Base-by-base conservation (phyloP, 2,888 invertebrate genomes). In the Pseudeuparius sepicola region DNA sequence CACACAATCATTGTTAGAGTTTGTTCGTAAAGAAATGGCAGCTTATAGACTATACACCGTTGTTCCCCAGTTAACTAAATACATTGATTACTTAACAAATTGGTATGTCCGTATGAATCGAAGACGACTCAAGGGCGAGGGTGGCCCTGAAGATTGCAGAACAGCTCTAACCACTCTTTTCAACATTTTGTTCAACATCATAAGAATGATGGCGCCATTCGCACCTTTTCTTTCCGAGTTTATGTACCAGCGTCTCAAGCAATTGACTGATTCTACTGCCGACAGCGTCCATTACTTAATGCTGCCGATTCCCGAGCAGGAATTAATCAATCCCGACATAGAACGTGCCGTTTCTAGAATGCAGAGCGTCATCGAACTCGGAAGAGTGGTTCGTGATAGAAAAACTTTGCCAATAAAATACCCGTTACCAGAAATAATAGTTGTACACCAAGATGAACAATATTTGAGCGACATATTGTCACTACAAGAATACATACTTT, bases 71-170 rank as follows among this genome's bases (percentile, higher is more conserved):
- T 66, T 99, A 24, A 84, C 96, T 0, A 92, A 93, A 58, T 98
- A 92, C 61, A 90, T 98, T 46, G 96, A 97, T 56, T 88, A 96
- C 56, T 72, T 98, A 3, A 98, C 97, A 15, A 99, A 99, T 61
- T 96, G 96, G 94, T 98, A 97, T 60, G 93, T 98, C 16, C 72
- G 97, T 43, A 85, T 98, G 78, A 98, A 98, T 61, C 75, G 98
- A 36, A 85, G 80, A 51, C 73, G 98, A 32, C 74, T 98, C 40
- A 97, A 96, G 68, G 96, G 96, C 24, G 93, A 94, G 55, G 70
- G 69, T 44, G 88, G 89, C 0, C 57, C 69, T 2, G 70, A 74
- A 16, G 94, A 97, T 54, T 88, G 90, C 53, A 71, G 77, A 40
- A 70, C 77, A 36, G 89, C 96, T 0, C 63, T 98, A 35, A 79